Conservation (phyloP, 2,888 invertebrate species). For the Patella pellucida region DNA sequence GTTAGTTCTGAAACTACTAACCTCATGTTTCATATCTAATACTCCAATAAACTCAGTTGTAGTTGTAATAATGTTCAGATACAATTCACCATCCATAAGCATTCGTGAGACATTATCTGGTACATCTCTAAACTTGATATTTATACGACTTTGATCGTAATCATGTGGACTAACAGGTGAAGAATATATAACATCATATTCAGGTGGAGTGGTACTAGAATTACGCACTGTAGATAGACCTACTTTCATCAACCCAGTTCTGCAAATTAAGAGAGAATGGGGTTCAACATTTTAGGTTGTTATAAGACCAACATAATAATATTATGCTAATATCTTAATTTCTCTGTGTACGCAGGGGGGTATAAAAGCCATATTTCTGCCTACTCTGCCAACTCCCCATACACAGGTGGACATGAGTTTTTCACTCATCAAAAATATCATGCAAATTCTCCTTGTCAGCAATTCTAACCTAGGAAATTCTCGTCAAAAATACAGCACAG, state of each 20-base stretch:
- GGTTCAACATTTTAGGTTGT: no score
- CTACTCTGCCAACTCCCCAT: no score
- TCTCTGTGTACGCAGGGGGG: no score
- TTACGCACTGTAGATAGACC: neutral
- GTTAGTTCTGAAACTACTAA: no score
- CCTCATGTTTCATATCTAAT: constrained; percentile 1
- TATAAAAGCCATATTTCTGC: no score
- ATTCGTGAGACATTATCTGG: neutral
- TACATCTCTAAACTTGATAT: neutral
- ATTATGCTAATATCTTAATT: no score
- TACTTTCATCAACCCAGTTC: neutral
- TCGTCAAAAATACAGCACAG: no score
- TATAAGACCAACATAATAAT: no score
- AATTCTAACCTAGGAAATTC: no score
- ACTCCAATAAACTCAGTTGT: neutral
- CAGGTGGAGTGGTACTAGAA: neutral
- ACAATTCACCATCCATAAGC: neutral
- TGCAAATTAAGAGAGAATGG: neutral
- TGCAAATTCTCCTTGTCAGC: no score
- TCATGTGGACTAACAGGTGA: neutral
- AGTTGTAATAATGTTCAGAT: neutral
- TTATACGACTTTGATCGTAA: neutral
- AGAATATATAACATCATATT: constrained; percentile 1
- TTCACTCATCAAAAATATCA: no score
- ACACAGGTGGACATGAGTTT: no score